Conservation (phyloP, 2,797 vertebrate genomes). For the Sebastes melanostomus region DNA sequence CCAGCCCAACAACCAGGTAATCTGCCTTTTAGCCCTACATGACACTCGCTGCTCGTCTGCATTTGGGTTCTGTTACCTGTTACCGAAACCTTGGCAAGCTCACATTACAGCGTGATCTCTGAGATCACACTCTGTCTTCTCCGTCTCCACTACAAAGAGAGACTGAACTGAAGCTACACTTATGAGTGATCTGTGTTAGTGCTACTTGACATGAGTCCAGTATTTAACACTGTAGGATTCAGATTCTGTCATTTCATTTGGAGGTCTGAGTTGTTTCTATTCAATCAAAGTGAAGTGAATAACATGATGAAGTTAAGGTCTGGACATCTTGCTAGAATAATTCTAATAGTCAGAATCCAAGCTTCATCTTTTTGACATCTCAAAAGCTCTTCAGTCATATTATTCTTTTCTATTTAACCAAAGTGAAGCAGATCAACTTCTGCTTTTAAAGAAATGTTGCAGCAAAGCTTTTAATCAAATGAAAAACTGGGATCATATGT, state of each 20-base stretch:
- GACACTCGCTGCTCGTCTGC: not conserved
- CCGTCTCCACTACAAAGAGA: not conserved
- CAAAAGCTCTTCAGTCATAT: not conserved
- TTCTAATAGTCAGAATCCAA: no score
- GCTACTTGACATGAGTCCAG: not conserved
- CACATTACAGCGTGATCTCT: not conserved
- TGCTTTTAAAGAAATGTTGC: not conserved
- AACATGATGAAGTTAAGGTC: no score
- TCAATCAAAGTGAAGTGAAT: no score
- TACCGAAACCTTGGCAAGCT: not conserved
- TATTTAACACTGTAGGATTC: not conserved
- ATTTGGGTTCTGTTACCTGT: not conserved
- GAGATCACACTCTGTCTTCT: not conserved
- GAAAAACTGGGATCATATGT: slow-evolving; percentile 1
- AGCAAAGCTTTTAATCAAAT: not conserved
- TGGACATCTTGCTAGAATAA: no score
- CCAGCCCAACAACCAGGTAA: not conserved
- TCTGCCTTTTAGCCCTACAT: not conserved
- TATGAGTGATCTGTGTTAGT: not conserved
- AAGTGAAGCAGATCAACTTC: not conserved
- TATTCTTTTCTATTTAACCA: not conserved
- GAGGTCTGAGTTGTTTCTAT: not conserved
- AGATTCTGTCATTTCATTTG: not conserved
- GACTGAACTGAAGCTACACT: not conserved
- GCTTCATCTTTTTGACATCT: not conserved